Percentiles rank a stretch among this genome's conserved stretches.
These are phyloP conservation scores for Leptinotarsa rubiginosa DNA, from an alignment of 2,888 invertebrate species.

Conservation along the genomic window DNA sequence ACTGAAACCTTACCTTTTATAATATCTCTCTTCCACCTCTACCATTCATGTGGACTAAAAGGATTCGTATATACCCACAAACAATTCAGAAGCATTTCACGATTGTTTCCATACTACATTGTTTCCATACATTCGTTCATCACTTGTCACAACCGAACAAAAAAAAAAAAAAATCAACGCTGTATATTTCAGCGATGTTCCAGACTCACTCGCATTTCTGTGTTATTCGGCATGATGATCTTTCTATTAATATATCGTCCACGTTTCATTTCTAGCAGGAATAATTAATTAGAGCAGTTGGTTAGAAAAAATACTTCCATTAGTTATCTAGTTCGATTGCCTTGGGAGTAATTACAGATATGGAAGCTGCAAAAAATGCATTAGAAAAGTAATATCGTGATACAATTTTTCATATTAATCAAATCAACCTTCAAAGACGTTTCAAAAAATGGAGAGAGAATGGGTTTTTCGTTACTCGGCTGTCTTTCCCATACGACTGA, in stretches of 20 bases:
- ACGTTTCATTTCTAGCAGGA: background rate
- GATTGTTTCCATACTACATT: too few species aligned
- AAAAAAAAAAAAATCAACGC: background rate
- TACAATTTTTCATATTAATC: background rate
- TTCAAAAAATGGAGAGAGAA: too few species aligned
- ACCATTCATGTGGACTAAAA: too few species aligned
- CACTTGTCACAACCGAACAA: background rate
- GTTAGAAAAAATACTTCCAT: constrained; percentile 1
- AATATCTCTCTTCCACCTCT: too few species aligned
- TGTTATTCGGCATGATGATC: background rate
- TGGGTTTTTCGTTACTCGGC: too few species aligned
- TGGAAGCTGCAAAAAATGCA: background rate
- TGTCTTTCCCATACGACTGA: too few species aligned
- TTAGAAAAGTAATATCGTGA: too few species aligned
- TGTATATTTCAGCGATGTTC: too few species aligned
- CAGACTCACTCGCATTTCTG: background rate
- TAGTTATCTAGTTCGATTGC: background rate
- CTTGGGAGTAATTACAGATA: background rate
- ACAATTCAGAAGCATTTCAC: background rate
- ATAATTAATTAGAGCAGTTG: background rate
- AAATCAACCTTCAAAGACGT: too few species aligned
- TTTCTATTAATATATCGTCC: constrained; percentile 1
- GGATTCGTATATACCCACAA: background rate
- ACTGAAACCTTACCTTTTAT: too few species aligned
- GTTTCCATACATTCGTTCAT: background rate